Evolutionary conservation across 1,140 invertebrate genomes (phyloP).

Genomic region (Drosophila eugracilis): DNA sequence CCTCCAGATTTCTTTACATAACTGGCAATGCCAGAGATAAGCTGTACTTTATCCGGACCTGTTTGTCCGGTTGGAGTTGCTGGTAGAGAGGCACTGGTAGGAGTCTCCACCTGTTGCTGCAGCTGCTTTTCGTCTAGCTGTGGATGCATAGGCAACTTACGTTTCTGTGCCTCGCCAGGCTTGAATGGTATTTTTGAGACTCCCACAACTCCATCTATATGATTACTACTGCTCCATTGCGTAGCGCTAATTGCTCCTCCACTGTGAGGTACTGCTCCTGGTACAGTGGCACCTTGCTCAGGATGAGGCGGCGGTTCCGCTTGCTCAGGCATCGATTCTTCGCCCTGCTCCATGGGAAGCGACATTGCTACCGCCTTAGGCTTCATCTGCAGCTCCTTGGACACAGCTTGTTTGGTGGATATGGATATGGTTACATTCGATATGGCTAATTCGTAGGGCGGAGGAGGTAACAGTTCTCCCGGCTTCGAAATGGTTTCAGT

Average conservation of each 20-base stretch:
- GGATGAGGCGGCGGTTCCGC: constrained; percentile 2
- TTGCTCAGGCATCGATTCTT: constrained; percentile 18
- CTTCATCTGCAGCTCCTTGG: constrained; percentile 50
- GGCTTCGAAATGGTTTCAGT: constrained; percentile 22
- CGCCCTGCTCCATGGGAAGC: constrained; percentile 25
- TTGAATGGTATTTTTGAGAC: constrained; percentile 15
- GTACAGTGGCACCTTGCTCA: constrained; percentile 10
- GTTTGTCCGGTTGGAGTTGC: neutral
- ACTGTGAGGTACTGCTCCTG: neutral
- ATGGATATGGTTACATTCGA: constrained; percentile 73
- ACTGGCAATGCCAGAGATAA: constrained; percentile 16
- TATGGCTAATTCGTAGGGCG: constrained; percentile 63
- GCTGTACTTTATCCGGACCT: constrained; percentile 26
- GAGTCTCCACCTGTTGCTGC: constrained; percentile 22
- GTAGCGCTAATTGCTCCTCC: neutral
- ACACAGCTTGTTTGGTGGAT: constrained; percentile 55
- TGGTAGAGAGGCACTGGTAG: neutral
- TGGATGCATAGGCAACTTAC: constrained; percentile 50
- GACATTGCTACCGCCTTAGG: constrained; percentile 17
- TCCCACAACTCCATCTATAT: constrained; percentile 12
- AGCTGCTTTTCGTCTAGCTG: constrained; percentile 60
- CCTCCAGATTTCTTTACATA: constrained; percentile 28
- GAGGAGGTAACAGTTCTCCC: constrained; percentile 50
- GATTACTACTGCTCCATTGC: constrained; percentile 27
- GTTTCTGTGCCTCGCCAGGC: constrained; percentile 42